Evolutionary conservation across 2,113 vertebrate species (phyloP).

Genomic region (Tachysurus fulvidraco): DNA sequence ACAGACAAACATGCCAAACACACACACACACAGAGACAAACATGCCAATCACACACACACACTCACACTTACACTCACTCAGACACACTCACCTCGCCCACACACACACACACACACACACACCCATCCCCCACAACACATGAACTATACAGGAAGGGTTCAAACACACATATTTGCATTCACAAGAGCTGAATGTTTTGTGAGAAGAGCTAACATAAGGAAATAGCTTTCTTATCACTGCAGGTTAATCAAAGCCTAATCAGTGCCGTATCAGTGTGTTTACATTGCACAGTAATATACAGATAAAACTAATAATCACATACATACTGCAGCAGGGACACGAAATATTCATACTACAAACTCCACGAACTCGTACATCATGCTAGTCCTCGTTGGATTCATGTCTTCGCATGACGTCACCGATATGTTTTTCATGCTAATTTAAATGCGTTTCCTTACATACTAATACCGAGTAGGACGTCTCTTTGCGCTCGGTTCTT

Average conservation of each 20-base stretch:
- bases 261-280: background rate
- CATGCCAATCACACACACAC: too few relatives aligned
- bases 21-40: too few relatives aligned
- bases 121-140: constrained; percentile 8
- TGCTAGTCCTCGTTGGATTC: too few relatives aligned
- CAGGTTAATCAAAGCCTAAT: background rate
- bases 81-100: too few relatives aligned
- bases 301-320: background rate
- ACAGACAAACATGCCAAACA: too few relatives aligned
- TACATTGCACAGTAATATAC: background rate
- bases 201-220: background rate
- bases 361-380: background rate
- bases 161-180: constrained; percentile 27
- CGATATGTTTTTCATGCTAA: too few relatives aligned
- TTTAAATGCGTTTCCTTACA: too few relatives aligned
- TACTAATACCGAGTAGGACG: background rate
- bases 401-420: too few relatives aligned
- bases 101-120: background rate
- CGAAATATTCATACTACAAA: background rate
- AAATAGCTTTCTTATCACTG: background rate
- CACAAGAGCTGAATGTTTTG: background rate
- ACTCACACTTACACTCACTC: too few relatives aligned
- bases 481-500: background rate
- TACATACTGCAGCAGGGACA: background rate
- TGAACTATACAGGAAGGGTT: constrained; percentile 15